Evolutionary conservation across 2,888 invertebrate genomes (phyloP).

Genomic region (Calameuta pallipes): DNA sequence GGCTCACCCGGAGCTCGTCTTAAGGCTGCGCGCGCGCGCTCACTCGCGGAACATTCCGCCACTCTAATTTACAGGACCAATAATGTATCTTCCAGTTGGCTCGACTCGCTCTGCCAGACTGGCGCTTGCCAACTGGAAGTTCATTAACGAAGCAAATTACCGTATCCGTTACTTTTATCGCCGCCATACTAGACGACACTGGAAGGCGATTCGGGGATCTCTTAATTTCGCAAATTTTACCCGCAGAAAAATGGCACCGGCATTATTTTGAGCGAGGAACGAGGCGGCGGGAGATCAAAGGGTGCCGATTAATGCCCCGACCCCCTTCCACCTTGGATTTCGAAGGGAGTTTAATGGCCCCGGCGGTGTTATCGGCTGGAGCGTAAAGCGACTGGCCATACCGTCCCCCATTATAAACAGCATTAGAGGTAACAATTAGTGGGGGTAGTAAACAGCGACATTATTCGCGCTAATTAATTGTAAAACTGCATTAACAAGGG

Average conservation of each 20-base stretch:
- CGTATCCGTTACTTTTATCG: conserved; percentile 57
- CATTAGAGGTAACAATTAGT: neutral
- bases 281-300: no score
- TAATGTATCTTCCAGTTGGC: conserved; percentile 55
- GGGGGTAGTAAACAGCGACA: neutral
- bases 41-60: conserved; percentile 19
- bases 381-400: no score
- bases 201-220: no score
- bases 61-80: conserved; percentile 52
- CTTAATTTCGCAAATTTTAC: no score
- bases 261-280: no score
- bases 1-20: no score
- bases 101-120: conserved; percentile 30
- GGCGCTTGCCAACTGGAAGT: conserved; percentile 53
- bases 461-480: conserved; percentile 1
- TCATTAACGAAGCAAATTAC: conserved; percentile 58
- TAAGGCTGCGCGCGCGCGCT: neutral
- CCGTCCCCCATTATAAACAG: no score
- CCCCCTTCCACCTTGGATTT: no score
- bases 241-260: no score
- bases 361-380: no score
- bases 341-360: no score
- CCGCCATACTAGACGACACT: neutral
- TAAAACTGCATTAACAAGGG: neutral
- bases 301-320: no score